Percentiles rank a stretch among this genome's conserved stretches.
phyloP scores from a whole-genome alignment of 1,140 invertebrate genomes.

The Teleogryllus occipitalis region DNA sequence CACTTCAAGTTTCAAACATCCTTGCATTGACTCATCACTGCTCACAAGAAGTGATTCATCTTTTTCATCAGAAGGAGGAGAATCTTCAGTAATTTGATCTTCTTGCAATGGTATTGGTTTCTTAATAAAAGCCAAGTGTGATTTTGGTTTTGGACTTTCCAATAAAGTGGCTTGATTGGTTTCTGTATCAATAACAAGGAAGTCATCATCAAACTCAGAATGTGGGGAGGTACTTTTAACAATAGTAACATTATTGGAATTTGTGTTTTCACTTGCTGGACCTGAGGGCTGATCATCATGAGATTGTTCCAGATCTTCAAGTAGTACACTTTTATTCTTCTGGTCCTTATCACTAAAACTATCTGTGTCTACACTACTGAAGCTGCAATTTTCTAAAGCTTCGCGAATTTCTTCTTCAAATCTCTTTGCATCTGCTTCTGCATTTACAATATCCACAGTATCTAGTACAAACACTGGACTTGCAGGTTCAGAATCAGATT shows the following conservation, averaged over 20 bases:
- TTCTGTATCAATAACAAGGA: constrained; percentile 44
- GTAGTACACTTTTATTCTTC: constrained; percentile 19
- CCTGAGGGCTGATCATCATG: not conserved
- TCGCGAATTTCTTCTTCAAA: constrained; percentile 28
- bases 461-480: constrained; percentile 20
- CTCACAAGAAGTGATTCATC: not conserved
- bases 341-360: constrained; percentile 8
- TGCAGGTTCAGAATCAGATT: constrained; percentile 31
- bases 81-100: not conserved
- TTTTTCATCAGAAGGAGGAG: not conserved
- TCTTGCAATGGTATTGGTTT: not conserved
- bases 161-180: constrained; percentile 45
- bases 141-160: constrained; percentile 33
- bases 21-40: constrained; percentile 24
- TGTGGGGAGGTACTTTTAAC: constrained; percentile 7
- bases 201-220: constrained; percentile 36
- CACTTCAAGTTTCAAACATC: constrained; percentile 31
- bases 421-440: constrained; percentile 17
- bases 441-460: not conserved
- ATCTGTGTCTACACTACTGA: constrained; percentile 14
- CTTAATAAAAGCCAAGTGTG: constrained; percentile 27
- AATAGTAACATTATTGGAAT: not conserved
- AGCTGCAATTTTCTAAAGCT: constrained; percentile 22
- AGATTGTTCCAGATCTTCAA: constrained; percentile 26
- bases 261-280: no score